Evolutionary conservation across 2,113 vertebrate species (phyloP), one percentile per base, ranked within the genome.

Genomic region (Carassius auratus): DNA sequence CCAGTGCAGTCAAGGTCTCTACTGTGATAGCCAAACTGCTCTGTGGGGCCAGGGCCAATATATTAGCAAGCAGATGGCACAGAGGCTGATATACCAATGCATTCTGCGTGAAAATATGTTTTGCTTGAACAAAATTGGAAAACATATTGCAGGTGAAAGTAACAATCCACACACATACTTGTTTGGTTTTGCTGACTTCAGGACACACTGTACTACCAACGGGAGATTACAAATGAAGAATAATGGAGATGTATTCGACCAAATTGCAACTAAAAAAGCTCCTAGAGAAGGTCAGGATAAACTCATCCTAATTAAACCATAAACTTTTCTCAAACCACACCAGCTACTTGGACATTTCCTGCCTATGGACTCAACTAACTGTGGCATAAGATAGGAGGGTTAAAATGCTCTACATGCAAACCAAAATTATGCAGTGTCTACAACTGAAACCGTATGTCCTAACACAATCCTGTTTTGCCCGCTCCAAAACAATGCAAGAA

Each of bases 401-500:
- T 45, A 45, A 48, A 48, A 48, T 2, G 10, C 45, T 48, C 45
- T 48, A 48, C 45, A 68, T 59, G 74, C 66, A 90, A 88, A 88
- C 83, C 85, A 88, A 64, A 88, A 77, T 45, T 12, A 83, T n/a
- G 69, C 69, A 76, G 88, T 82, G 81, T 69, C 33, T 71, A 42
- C 68, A 42, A 71, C 17, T 75, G 71, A 76, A 86, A 85, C 86
- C 74, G 79, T 59, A 68, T 83, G 88, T 85, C 90, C 88, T 84
- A 88, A 85, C 86, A 87, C 89, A 94, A 94, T 93, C 92, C 91
- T 84, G 90, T 92, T 93, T 84, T 87, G 84, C 89, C 88, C 89
- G 88, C 89, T 87, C 83, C 80, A 90, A 84, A 71, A 88, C 88
- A 89, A 36, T 62, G 88, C 78, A 71, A 76, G 68, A 79, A 92